A percentile compares a stretch with the other conserved stretches of the same genome.
Conservation (phyloP, 2,888 invertebrate species). For the Cosmia pyralina region DNA sequence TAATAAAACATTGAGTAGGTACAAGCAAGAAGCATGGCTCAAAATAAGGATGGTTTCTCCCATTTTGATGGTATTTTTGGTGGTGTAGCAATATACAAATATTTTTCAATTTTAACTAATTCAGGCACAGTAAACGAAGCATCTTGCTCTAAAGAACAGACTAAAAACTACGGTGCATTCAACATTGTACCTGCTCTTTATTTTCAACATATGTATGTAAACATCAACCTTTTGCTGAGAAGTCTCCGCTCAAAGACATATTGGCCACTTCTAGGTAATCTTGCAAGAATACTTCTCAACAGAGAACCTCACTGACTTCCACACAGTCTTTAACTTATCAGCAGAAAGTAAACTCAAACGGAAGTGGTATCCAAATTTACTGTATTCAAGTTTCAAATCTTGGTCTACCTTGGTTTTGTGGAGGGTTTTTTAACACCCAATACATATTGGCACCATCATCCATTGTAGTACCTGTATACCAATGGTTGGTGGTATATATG, state of each 20-base stretch:
- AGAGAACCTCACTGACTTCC: conserved; percentile 92
- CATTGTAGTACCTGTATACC: too few relatives aligned
- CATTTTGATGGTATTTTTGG: conserved; percentile 44
- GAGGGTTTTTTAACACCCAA: too few relatives aligned
- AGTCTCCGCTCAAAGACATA: conserved; percentile 93
- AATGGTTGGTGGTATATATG: too few relatives aligned
- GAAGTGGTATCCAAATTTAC: conserved; percentile 92
- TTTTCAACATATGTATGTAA: conserved; percentile 91
- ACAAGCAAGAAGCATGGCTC: background rate
- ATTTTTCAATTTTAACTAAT: conserved; percentile 69
- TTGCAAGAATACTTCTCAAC: conserved; percentile 93
- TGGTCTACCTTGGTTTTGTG: conserved; percentile 86
- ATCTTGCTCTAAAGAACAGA: conserved; percentile 92
- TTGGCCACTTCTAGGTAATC: conserved; percentile 93
- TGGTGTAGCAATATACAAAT: conserved; percentile 32
- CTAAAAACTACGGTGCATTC: conserved; percentile 93
- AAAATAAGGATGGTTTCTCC: conserved; percentile 36
- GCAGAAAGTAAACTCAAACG: conserved; percentile 91
- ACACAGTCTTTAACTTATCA: conserved; percentile 88
- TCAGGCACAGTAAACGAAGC: conserved; percentile 79
- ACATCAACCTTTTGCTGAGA: conserved; percentile 94
- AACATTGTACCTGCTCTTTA: conserved; percentile 92
- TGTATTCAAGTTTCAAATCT: conserved; percentile 91
- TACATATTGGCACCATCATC: too few relatives aligned
- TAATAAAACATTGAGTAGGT: background rate